phyloP scores from a whole-genome alignment of 2,797 vertebrate genomes.

The Eidolon dupreanum region DNA sequence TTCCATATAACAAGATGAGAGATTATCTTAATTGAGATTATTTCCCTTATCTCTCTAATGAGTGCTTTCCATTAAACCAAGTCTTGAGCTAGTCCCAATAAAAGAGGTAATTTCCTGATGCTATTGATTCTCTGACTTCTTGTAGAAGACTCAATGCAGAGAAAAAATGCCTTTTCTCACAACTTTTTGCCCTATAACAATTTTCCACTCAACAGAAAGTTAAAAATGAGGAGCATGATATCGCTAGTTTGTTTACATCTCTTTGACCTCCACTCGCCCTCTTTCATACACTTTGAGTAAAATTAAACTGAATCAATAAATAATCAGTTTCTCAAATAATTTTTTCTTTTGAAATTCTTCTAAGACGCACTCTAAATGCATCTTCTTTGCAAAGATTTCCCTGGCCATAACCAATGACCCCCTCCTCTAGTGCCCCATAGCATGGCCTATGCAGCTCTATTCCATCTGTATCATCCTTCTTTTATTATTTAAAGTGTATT shows the following conservation, averaged over 20 bases:
- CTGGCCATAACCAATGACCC: background rate
- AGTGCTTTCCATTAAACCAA: slow-evolving; percentile 2
- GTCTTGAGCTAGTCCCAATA: slow-evolving; percentile 15
- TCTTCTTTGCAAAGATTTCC: background rate
- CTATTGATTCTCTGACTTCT: slow-evolving; percentile 32
- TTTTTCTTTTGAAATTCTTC: slow-evolving; percentile 32
- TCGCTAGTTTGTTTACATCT: background rate
- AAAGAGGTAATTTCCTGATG: slow-evolving; percentile 44
- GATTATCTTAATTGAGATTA: background rate
- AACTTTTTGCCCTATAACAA: background rate
- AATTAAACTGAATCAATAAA: background rate
- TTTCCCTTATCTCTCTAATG: background rate
- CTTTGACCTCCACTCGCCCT: background rate
- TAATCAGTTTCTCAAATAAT: background rate
- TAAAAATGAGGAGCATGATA: background rate
- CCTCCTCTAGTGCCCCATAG: background rate
- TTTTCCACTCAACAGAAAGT: background rate
- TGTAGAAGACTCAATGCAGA: background rate
- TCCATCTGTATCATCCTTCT: background rate
- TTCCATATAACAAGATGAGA: background rate
- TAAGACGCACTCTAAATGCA: background rate
- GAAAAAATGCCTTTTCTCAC: background rate
- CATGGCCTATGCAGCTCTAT: background rate
- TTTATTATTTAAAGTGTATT: background rate
- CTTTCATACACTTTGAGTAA: background rate